Evolutionary conservation across 2,797 vertebrate species (phyloP).

Genomic region (Amblyraja radiata): DNA sequence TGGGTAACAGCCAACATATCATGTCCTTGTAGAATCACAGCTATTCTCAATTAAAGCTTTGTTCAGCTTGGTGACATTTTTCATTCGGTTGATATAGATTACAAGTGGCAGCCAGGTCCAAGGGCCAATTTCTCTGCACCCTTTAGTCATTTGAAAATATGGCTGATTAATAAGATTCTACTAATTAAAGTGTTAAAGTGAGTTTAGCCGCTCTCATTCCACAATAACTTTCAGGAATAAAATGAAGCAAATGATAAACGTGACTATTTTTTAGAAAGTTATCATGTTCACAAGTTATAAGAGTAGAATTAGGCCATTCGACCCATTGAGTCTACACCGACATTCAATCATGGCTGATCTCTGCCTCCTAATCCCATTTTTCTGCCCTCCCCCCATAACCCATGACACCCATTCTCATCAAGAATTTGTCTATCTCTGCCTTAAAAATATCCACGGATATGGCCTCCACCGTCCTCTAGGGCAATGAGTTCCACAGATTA

Average conservation of each 20-base stretch:
- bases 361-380: no score
- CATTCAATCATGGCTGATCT: no score
- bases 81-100: conserved; percentile 11
- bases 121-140: not conserved
- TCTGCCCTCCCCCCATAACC: no score
- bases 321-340: no score
- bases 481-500: no score
- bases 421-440: no score
- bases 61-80: conserved; percentile 7
- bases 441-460: no score
- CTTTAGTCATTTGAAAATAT: conserved; percentile 13
- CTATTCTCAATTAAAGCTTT: conserved; percentile 4
- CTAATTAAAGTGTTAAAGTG: not conserved
- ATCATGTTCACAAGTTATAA: no score
- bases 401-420: no score
- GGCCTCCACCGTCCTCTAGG: no score
- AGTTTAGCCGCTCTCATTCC: not conserved
- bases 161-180: not conserved
- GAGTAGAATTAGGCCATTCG: no score
- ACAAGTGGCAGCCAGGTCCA: not conserved
- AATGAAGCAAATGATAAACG: not conserved
- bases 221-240: not conserved
- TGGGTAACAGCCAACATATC: not conserved
- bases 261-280: not conserved
- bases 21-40: not conserved